Percentiles rank a stretch among this genome's conserved stretches.
phyloP scores from a whole-genome alignment of 2,888 invertebrate genomes.

The Acronicta leporina region DNA sequence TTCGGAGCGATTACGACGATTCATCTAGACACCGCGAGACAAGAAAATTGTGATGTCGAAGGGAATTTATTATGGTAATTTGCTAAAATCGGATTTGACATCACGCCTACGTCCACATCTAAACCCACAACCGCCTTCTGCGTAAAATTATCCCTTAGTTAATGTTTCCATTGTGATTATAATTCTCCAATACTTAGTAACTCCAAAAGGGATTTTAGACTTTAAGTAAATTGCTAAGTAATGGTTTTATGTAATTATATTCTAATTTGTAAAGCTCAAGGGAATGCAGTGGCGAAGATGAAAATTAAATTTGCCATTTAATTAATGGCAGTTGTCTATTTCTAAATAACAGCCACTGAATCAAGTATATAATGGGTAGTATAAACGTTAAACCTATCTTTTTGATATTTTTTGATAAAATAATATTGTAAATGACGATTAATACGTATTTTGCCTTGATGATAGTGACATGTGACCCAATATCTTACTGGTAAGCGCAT shows the following conservation, averaged over 20 bases:
- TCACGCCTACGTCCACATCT: background rate
- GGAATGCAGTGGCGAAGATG: conserved; percentile 30
- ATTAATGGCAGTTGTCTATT: conserved; percentile 29
- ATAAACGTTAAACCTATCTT: too few species aligned
- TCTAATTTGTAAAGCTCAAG: conserved; percentile 23
- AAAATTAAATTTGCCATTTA: conserved; percentile 37
- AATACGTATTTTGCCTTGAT: too few species aligned
- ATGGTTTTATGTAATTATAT: conserved; percentile 41
- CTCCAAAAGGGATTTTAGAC: conserved; percentile 36
- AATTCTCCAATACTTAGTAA: conserved; percentile 27
- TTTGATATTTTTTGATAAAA: too few species aligned
- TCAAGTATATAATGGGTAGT: too few species aligned
- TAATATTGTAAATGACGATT: too few species aligned
- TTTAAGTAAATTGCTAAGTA: conserved; percentile 42
- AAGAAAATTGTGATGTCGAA: too few species aligned
- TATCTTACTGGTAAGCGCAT: too few species aligned
- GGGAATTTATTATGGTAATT: background rate
- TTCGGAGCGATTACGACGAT: too few species aligned
- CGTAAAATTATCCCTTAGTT: conserved; percentile 9
- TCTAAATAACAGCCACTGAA: conserved; percentile 19
- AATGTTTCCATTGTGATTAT: conserved; percentile 21
- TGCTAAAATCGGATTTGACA: background rate
- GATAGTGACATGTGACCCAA: too few species aligned
- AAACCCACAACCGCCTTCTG: background rate
- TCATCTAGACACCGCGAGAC: too few species aligned